Evolutionary conservation across 2,888 invertebrate species (phyloP).

Genomic region (Acanthacorydalis orientalis): DNA sequence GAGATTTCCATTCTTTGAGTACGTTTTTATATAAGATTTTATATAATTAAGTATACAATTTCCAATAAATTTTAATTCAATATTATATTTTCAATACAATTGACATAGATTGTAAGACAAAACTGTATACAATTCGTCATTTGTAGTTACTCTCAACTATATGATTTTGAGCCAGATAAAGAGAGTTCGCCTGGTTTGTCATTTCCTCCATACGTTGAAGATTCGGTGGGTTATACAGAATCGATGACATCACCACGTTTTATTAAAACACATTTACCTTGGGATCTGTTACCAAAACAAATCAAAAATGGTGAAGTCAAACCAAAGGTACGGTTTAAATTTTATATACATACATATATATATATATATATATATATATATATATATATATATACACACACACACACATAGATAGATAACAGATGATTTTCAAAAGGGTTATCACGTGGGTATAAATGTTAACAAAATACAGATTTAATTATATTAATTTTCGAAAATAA

Average conservation of each 20-base stretch:
- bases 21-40: constrained; percentile 1
- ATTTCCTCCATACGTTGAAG: neutral
- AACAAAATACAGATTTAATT: too few species aligned
- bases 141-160: too few species aligned
- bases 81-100: neutral
- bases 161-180: neutral
- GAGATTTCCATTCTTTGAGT: neutral
- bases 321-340: neutral
- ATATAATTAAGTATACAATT: neutral
- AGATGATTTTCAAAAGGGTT: too few species aligned
- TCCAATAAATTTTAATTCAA: too few species aligned
- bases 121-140: neutral
- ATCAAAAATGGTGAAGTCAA: neutral
- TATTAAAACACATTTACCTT: neutral
- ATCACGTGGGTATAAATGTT: too few species aligned
- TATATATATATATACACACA: too few species aligned
- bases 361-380: too few species aligned
- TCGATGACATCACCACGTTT: neutral
- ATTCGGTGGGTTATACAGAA: neutral
- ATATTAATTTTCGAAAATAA: too few species aligned
- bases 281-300: neutral
- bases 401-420: too few species aligned
- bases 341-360: neutral
- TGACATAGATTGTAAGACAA: too few species aligned
- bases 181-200: neutral